phyloP scores from a whole-genome alignment of 1,140 invertebrate genomes.

The Sinella curviseta region DNA sequence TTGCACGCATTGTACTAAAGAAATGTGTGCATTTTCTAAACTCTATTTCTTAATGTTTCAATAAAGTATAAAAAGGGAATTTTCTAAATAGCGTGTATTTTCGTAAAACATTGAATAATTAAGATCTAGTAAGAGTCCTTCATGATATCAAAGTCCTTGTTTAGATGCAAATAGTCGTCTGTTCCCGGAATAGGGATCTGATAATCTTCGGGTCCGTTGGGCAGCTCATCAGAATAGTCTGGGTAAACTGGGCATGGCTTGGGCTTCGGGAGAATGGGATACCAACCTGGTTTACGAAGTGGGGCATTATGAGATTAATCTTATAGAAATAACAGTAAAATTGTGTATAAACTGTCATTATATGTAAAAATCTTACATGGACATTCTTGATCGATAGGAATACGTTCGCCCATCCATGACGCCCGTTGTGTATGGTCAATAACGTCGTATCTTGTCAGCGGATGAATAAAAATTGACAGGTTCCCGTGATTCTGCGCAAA shows the following conservation, averaged over 20 bases:
- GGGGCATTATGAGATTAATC: not conserved
- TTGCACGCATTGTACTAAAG: no score
- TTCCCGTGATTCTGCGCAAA: conserved; percentile 43
- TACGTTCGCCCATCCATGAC: conserved; percentile 36
- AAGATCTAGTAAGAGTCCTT: not conserved
- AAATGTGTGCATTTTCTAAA: no score
- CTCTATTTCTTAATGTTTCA: no score
- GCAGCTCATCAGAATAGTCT: conserved; percentile 34
- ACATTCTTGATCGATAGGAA: conserved; percentile 36
- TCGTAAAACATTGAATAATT: no score
- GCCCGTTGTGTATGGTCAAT: conserved; percentile 32
- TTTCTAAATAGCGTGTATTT: no score
- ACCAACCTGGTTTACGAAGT: no score
- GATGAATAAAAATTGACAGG: conserved; percentile 43
- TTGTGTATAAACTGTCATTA: not conserved
- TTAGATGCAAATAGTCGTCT: conserved; percentile 30
- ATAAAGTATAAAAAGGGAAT: no score
- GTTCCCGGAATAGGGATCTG: conserved; percentile 33
- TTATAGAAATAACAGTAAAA: not conserved
- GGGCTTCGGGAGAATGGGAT: conserved; percentile 35
- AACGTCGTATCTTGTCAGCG: conserved; percentile 40
- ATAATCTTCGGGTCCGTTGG: not conserved
- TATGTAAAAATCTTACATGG: not conserved
- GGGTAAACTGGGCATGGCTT: conserved; percentile 40
- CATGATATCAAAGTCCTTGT: not conserved